These are phyloP conservation scores for Magallana ariakensis DNA, from an alignment of 1,140 invertebrate genomes.

Conservation along the genomic window DNA sequence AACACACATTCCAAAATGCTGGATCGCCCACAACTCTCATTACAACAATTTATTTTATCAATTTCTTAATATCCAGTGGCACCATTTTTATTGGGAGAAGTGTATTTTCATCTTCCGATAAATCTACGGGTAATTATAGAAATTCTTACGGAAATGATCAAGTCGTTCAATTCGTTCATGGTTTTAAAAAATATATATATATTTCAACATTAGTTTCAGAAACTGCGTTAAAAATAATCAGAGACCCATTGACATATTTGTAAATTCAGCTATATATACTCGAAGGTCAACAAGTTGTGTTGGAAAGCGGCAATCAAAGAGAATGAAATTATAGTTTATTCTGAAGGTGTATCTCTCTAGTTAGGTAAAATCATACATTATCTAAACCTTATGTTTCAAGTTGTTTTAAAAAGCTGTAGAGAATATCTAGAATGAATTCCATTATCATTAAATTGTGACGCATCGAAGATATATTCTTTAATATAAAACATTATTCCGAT, in stretches of 20 bases:
- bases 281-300: neutral
- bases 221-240: neutral
- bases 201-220: too few species aligned
- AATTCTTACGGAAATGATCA: neutral
- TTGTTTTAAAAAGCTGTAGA: neutral
- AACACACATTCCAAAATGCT: too few species aligned
- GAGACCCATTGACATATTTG: neutral
- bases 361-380: neutral
- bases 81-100: neutral
- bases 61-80: too few species aligned
- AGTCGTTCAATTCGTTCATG: too few species aligned
- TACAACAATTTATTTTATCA: too few species aligned
- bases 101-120: constrained; percentile 10
- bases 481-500: neutral
- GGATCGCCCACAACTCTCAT: too few species aligned
- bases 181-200: too few species aligned
- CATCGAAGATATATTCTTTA: neutral
- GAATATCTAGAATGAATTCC: neutral
- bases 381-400: neutral
- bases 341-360: neutral
- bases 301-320: neutral
- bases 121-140: neutral
- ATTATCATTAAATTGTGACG: neutral
- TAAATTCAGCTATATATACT: too few species aligned
- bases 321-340: neutral